phyloP scores from a whole-genome alignment of 2,888 invertebrate genomes.

The Ormyrus thymus region DNA sequence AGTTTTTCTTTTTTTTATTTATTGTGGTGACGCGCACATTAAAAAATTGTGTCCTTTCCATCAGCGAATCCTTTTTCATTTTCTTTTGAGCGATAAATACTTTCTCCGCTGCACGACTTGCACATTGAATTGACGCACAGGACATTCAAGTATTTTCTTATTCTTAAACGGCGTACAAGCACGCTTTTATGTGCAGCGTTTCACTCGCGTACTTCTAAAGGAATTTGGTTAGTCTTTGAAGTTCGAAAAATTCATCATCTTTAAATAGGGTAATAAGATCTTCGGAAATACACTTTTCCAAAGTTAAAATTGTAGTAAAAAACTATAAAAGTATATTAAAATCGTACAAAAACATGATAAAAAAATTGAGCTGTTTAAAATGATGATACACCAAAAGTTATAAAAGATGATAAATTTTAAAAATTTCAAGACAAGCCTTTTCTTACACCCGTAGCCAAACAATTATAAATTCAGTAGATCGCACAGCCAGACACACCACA shows the following conservation, averaged over 20 bases:
- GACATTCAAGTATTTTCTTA: constrained; percentile 63
- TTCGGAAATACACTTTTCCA: neutral
- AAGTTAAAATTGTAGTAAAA: neutral
- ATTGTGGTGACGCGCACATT: constrained; percentile 42
- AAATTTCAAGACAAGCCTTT: constrained; percentile 38
- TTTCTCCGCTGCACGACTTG: constrained; percentile 73
- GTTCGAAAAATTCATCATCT: constrained; percentile 48
- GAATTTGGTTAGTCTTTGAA: constrained; percentile 34
- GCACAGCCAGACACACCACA: constrained; percentile 61
- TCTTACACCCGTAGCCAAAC: constrained; percentile 43
- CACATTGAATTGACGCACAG: constrained; percentile 75
- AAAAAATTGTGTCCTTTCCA: constrained; percentile 57
- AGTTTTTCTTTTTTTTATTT: constrained; percentile 53
- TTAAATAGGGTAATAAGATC: neutral
- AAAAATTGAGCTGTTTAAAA: neutral
- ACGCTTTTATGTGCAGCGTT: constrained; percentile 30
- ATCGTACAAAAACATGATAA: constrained; percentile 8
- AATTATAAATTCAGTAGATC: constrained; percentile 51
- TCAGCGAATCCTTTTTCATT: constrained; percentile 60
- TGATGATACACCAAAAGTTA: neutral
- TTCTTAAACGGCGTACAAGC: constrained; percentile 47
- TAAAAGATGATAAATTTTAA: constrained; percentile 43
- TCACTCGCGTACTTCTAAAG: constrained; percentile 33
- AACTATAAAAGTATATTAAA: constrained; percentile 7
- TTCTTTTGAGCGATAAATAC: constrained; percentile 74